Conservation (phyloP, 64 coral and sea anemone species). For the Montipora sp. region DNA sequence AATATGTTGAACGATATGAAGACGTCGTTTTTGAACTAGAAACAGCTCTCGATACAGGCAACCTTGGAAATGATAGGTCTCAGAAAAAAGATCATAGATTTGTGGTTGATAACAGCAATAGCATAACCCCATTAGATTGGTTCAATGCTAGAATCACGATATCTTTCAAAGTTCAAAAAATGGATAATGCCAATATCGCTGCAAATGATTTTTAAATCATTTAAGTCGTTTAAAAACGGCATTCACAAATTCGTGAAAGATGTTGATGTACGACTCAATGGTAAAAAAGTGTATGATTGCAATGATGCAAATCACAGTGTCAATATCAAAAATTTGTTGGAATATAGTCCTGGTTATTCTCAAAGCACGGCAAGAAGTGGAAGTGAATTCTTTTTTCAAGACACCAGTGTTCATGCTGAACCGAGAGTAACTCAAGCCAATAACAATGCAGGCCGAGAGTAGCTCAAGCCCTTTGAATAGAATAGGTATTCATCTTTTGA, state of each 20-base stretch:
- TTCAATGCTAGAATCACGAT: background rate
- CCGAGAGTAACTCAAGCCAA: no score
- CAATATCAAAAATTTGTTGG: background rate
- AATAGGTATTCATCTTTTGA: no score
- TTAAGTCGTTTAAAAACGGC: no score
- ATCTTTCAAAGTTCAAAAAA: background rate
- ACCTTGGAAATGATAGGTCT: background rate
- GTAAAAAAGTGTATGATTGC: background rate
- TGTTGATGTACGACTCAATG: background rate
- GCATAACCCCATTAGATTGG: constrained; percentile 3
- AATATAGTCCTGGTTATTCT: no score
- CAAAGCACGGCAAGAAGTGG: no score
- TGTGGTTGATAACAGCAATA: constrained; percentile 7
- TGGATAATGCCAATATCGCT: background rate
- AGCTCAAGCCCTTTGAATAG: no score
- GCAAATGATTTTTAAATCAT: background rate
- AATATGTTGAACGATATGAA: constrained; percentile 29
- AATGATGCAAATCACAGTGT: constrained; percentile 13
- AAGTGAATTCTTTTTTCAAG: no score
- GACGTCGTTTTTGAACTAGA: constrained; percentile 20
- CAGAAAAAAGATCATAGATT: constrained; percentile 11
- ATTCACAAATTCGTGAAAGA: no score
- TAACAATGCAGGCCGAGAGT: no score
- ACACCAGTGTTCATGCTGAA: no score
- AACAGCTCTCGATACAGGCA: background rate